phyloP scores from a whole-genome alignment of 2,113 vertebrate genomes.

The Osmerus eperlanus region DNA sequence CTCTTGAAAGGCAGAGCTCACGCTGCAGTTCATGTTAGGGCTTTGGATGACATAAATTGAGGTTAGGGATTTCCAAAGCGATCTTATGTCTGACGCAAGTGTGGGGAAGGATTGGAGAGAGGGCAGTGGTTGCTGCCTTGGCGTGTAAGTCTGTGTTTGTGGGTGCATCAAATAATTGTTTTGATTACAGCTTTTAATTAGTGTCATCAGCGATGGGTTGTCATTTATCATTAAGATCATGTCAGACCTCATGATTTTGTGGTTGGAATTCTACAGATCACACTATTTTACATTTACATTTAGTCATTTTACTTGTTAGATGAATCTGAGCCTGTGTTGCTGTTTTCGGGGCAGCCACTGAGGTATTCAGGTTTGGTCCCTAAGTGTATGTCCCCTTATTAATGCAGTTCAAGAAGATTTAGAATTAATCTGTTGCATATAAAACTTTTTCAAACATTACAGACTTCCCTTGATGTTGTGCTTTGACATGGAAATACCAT shows the following conservation, averaged over 20 bases:
- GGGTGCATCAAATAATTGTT: too few relatives aligned
- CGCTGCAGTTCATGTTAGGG: conserved; percentile 65
- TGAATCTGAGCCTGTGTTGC: not conserved
- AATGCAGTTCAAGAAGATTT: conserved; percentile 25
- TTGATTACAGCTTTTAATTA: too few relatives aligned
- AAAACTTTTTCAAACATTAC: conserved; percentile 37
- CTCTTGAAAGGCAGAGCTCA: conserved; percentile 72
- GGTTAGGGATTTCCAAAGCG: conserved; percentile 64
- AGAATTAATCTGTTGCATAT: conserved; percentile 29
- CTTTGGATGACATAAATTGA: conserved; percentile 68
- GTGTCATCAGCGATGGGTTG: too few relatives aligned
- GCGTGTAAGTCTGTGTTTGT: conserved; percentile 13
- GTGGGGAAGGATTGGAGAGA: conserved; percentile 18
- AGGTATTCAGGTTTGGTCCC: not conserved
- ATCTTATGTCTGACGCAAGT: conserved; percentile 55
- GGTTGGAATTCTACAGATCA: too few relatives aligned
- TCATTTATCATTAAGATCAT: too few relatives aligned
- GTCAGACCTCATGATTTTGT: too few relatives aligned
- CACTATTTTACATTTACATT: too few relatives aligned
- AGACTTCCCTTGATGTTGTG: conserved; percentile 39
- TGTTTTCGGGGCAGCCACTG: not conserved
- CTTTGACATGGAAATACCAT: conserved; percentile 68
- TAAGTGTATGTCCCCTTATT: conserved; percentile 7
- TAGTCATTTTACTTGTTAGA: too few relatives aligned
- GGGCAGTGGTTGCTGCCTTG: conserved; percentile 20